Evolutionary conservation across 2,888 invertebrate species (phyloP), one percentile per base, ranked within the genome.

Genomic region (Timema podura): DNA sequence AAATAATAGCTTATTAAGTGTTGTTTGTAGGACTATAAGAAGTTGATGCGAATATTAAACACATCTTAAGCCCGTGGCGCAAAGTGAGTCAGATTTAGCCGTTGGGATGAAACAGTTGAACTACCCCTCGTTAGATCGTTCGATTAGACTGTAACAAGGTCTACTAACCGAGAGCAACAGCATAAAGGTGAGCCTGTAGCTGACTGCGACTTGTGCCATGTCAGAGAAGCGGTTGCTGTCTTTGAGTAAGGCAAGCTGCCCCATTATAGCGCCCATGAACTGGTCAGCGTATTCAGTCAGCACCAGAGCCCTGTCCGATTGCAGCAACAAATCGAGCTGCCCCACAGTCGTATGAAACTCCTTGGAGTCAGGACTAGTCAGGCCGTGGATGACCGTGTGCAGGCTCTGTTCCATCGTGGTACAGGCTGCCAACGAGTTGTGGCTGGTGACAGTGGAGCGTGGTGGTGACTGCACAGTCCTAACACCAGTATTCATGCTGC

Each of bases 281-380:
- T 89, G 88, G 78, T 91, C 87, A 77, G 91, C 88, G 79, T 90
- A 86, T 67, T 85, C 83, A 0, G 79, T 78, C 73, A 87, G 79
- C 64, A 84, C 80, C 1, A 81, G 81, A 8, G 84, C 83, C 64
- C 84, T 84, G 0, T 84, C 84, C 0, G 85, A 83, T 66, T 81
- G 82, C 64, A 91, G 78, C 72, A 91, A 87, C 73, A 87, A 87
- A 70, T 91, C 90, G 76, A 93, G 86, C 77, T 89, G 87, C 0
- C 87, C 87, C 72, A 92, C 83, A 0, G 92, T 91, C 73, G 88
- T 83, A 72, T 87, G 82, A 61, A 89, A 87, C 65, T 84, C 83
- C 8, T 84, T 80, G 9, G 89, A 83, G 77, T 91, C 89, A 13
- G 85, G 81, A 78, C 86, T 88, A 57, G 87, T 86, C 73, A 91